Base-by-base conservation (phyloP, 1,140 invertebrate genomes). In the Oreohelix idahoensis region DNA sequence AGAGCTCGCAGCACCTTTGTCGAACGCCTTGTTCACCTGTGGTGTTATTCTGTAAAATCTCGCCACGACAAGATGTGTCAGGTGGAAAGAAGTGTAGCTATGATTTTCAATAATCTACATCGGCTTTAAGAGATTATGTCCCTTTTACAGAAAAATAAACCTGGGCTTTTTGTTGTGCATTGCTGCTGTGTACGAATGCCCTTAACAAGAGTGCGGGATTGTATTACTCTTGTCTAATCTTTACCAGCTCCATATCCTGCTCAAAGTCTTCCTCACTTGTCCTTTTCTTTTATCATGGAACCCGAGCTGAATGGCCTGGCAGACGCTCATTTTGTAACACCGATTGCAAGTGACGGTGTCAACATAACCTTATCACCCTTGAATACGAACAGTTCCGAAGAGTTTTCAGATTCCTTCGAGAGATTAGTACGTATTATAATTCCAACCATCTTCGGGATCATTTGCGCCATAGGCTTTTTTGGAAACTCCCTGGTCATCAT, bases 401-500 rank as follows among this genome's bases (percentile, higher is more conserved):
- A 26, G 32, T 35, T 17, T 2, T 4, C n/a, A 36, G 29, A 13
- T 45, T 39, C 26, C 49, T 80, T 87, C 66, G 89, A 91, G 73
- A 69, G 82, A 23, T 83, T 88, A n/a, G 85, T 92, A 2, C 36
- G 84, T 4, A 89, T 90, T 8, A 86, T 91, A 10, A 96, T 98
- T 39, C 96, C 97, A 0, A 94, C 97, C 38, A 95, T 97, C 88
- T 98, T 98, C 91, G 96, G 96, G 0, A 94, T 97, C 80, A 97
- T 98, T 81, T 96, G 96, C 45, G 93, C 98, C 13, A 94, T 98
- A 63, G 97, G 97, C n/a, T 93, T 98, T 0, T 93, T 98, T 39
- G 97, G 97, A 84, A 98, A 98, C 92, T 95, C 95, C 0, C 92
- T 98, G 42, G 97, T 97, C 15, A 95, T 97, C n/a, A 93, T 96